These are phyloP conservation scores for Ptilodon capucinus DNA, from an alignment of 2,888 invertebrate species.

Conservation along the genomic window DNA sequence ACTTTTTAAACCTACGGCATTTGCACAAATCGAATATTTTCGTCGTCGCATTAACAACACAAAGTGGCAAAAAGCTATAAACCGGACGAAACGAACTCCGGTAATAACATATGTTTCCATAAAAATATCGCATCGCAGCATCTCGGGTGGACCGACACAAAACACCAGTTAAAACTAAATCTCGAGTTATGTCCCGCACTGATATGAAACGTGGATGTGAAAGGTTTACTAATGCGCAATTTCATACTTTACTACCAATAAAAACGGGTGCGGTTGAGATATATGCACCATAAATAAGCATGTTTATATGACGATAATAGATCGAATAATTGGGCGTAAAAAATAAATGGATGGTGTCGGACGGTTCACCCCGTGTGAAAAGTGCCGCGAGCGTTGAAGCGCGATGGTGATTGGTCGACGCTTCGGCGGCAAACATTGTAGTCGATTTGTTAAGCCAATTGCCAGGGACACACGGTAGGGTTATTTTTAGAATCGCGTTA, in stretches of 20 bases:
- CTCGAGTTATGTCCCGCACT: constrained; percentile 62
- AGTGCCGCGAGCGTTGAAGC: constrained; percentile 30
- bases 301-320: constrained; percentile 70
- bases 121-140: constrained; percentile 66
- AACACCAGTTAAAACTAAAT: constrained; percentile 69
- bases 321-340: constrained; percentile 73
- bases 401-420: constrained; percentile 49
- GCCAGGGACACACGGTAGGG: constrained; percentile 22
- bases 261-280: constrained; percentile 60
- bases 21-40: background rate
- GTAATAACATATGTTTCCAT: constrained; percentile 65
- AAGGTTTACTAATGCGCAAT: constrained; percentile 75
- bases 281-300: constrained; percentile 67
- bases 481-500: constrained; percentile 12
- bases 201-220: constrained; percentile 68
- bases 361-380: constrained; percentile 44
- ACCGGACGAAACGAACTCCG: constrained; percentile 51
- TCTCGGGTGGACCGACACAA: constrained; percentile 55
- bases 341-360: constrained; percentile 45
- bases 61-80: constrained; percentile 69
- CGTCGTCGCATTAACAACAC: constrained; percentile 34
- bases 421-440: constrained; percentile 45
- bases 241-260: constrained; percentile 77
- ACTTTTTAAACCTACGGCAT: background rate
- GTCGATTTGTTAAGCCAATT: constrained; percentile 37